Percentiles rank a stretch among this genome's conserved stretches.
Evolutionary conservation across 2,888 invertebrate species (phyloP).

Genomic region (Eurois occulta): DNA sequence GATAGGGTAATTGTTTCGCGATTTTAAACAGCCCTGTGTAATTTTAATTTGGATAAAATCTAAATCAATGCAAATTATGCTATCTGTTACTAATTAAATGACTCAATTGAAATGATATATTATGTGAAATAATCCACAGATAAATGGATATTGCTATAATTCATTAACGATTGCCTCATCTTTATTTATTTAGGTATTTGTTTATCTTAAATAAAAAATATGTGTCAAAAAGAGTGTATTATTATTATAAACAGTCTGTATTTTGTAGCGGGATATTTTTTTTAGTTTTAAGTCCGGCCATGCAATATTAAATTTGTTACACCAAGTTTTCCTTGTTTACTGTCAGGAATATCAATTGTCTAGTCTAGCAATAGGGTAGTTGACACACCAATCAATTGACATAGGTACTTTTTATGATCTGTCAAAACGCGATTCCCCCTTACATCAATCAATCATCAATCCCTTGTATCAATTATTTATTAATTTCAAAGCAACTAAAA

Average conservation of each 20-base stretch:
- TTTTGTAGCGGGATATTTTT: neutral
- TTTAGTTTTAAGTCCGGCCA: neutral
- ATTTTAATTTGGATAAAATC: neutral
- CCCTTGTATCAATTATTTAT: no score
- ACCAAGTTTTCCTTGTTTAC: neutral
- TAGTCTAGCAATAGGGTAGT: no score
- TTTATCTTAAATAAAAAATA: neutral
- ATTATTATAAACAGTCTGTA: neutral
- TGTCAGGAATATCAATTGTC: neutral
- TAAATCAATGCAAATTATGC: neutral
- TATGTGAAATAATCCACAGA: constrained; percentile 10
- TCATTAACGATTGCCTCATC: constrained; percentile 4
- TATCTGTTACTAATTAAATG: constrained; percentile 15
- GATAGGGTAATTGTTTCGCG: neutral
- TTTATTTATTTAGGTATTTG: neutral
- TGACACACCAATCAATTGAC: no score
- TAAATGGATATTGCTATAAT: neutral
- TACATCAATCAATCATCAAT: no score
- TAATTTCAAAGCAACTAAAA: no score
- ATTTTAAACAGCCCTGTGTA: constrained; percentile 2
- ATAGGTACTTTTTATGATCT: no score
- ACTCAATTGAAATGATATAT: neutral
- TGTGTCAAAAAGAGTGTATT: constrained; percentile 2
- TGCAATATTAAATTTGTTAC: no score
- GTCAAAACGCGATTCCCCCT: no score